These are phyloP conservation scores for Acanthosoma haemorrhoidale DNA, from an alignment of 2,888 invertebrate species.

Conservation along the genomic window DNA sequence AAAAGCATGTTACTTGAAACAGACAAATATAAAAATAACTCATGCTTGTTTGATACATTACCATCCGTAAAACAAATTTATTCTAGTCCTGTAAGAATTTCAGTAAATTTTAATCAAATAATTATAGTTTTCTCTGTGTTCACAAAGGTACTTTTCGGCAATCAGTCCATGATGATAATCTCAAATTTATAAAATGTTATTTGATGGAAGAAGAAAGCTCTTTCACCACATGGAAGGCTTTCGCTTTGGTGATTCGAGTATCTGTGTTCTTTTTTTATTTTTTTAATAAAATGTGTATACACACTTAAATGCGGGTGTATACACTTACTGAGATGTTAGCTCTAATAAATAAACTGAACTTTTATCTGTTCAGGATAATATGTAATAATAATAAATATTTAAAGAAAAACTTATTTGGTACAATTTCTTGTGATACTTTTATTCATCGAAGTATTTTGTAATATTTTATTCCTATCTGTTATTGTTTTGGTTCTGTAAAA, in stretches of 20 bases:
- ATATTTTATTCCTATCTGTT: conserved; percentile 28
- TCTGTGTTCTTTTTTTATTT: conserved; percentile 20
- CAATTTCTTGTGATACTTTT: conserved; percentile 27
- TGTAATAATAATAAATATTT: background rate
- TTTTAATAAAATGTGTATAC: conserved; percentile 8
- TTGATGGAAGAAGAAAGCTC: background rate
- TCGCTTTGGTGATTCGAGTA: conserved; percentile 12
- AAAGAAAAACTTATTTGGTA: conserved; percentile 23
- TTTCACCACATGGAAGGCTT: background rate
- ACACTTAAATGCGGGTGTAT: background rate
- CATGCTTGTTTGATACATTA: conserved; percentile 10
- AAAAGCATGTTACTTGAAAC: background rate
- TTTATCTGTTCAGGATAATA: conserved; percentile 1
- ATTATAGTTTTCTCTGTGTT: too few relatives aligned
- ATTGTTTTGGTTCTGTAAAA: conserved; percentile 20
- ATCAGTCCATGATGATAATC: background rate
- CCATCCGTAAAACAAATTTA: background rate
- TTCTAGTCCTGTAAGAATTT: conserved; percentile 8
- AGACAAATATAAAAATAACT: background rate
- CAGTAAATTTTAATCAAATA: background rate
- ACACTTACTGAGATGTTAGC: conserved; percentile 1
- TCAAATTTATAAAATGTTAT: background rate
- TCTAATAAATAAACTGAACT: conserved; percentile 12
- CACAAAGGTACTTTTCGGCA: background rate
- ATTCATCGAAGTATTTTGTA: conserved; percentile 29